A percentile compares a stretch with the other conserved stretches of the same genome.
Conservation (phyloP, 2,113 vertebrate genomes). For the Cynoglossus semilaevis region DNA sequence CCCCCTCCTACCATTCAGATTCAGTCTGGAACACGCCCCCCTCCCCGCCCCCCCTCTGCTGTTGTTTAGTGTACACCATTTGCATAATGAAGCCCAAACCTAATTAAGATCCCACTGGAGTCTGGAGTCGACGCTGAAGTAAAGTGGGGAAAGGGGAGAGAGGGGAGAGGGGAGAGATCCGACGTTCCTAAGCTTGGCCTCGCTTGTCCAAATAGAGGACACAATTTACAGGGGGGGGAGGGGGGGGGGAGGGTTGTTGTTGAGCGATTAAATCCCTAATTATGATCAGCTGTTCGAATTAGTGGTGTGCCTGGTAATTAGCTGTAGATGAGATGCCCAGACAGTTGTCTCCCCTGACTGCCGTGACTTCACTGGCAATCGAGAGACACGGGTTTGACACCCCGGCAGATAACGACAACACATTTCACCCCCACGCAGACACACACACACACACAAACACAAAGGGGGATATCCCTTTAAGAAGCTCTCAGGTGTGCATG, state of each 20-base stretch:
- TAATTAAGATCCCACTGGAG: constrained; percentile 78
- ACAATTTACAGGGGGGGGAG: constrained; percentile 58
- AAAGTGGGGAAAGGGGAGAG: constrained; percentile 58
- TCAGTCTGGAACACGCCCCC: constrained; percentile 65
- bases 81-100: constrained; percentile 75
- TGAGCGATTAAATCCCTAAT: constrained; percentile 78
- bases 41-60: constrained; percentile 70
- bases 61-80: constrained; percentile 76
- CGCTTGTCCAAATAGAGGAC: constrained; percentile 68
- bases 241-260: constrained; percentile 50
- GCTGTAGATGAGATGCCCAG: constrained; percentile 74
- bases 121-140: constrained; percentile 72
- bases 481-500: constrained; percentile 70
- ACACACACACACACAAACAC: constrained; percentile 26
- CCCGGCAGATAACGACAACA: constrained; percentile 66
- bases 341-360: constrained; percentile 69
- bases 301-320: constrained; percentile 76
- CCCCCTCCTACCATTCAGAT: constrained; percentile 53
- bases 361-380: constrained; percentile 64
- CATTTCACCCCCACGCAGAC: constrained; percentile 59
- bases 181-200: constrained; percentile 70
- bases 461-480: constrained; percentile 70
- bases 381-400: constrained; percentile 65
- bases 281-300: constrained; percentile 77
- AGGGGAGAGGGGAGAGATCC: constrained; percentile 45